Base-by-base conservation (phyloP, 2,888 invertebrate species). In the Willowsia nigromaculata region DNA sequence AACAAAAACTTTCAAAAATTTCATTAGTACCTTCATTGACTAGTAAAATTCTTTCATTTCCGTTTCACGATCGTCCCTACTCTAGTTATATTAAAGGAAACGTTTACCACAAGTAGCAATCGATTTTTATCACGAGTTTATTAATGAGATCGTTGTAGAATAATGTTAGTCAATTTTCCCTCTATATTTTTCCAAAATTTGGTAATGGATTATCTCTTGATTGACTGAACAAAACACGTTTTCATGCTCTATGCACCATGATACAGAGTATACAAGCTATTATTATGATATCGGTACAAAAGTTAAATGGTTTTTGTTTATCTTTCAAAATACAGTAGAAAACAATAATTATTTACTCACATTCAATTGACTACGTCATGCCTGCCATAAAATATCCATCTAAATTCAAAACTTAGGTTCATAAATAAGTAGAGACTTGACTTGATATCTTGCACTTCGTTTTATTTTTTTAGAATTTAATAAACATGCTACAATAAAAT, bases 41-140 rank as follows among this genome's bases (percentile, higher is more conserved):
- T 6, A 43, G 1, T 43, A 9, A 13, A 6, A 43, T 62, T 62
- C 30, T 62, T 62, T 30, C 62, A 30, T 62, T 62, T 62, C 62
- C 62, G 62, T 62, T 30, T 9, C 30, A 56, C 56, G 5, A 56
- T 56, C 56, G 22, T 56, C 22, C 18, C 7, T 6, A 22, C 3
- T 30, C 15, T 62, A 30, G 30, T 62, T 53, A 13, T 53, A 43
- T 13, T 13, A 56, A 56, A 30, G 5, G 30, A 18, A 18, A 30
- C 18, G 37, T 62, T 25, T 30, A 30, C n/a, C n/a, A n/a, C n/a
- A 62, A 62, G 11, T 5, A 30, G 62, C 30, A 62, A 62, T 68
- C 18, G 68, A 68, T n/a, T 37, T 68, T 13, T 3, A 68, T 68
- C 68, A 68, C 68, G 68, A 68, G 37, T 68, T 18, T 37, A 68